Base-by-base conservation (phyloP, 1,140 invertebrate species). In the Hycleus phaleratus region DNA sequence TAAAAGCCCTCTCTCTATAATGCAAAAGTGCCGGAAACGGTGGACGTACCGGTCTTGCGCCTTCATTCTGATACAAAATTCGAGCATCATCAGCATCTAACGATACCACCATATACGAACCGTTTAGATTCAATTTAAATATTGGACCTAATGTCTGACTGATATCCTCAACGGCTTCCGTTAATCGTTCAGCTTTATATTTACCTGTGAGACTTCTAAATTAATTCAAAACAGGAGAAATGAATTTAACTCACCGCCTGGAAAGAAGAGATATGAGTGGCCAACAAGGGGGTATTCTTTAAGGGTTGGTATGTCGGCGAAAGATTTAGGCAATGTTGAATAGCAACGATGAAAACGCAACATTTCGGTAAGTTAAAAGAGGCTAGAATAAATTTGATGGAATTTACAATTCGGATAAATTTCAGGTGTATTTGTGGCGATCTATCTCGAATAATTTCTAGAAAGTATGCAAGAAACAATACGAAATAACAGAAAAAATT, bases 201-300 rank as follows among this genome's bases (percentile, higher is more conserved):
- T 64, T 64, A 40, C 70, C 73, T 74, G 50, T 25, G 58, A 32
- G 32, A 63, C 39, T 46, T 26, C 46, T 51, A 9, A 4, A 56
- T 44, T 43, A 44, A 43, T 38, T 56, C 55, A 48, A 49, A 47
- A 38, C 46, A 18, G 18, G 18, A 18, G 18, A 18, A 18, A 18
- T 18, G 18, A 50, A 49, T 54, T 18, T 11, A 48, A 64, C 57
- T 64, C 67, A 72, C 71, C 68, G 12, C 66, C 67, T 26, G 69
- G 69, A 10, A 68, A 53, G 66, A 75, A 75, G 39, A 75, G 63
- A 62, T 73, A 66, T 0, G 68, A 60, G 59, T 75, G 71, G 1
- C 72, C 71, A 49, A 75, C 56, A n/a, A 75, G 8, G 8, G 71
- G 71, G 46, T 51, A 69, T 26, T 58, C 39, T 55, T 51, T 61